Conservation (phyloP, 2,888 invertebrate species). For the Carcina quercana region DNA sequence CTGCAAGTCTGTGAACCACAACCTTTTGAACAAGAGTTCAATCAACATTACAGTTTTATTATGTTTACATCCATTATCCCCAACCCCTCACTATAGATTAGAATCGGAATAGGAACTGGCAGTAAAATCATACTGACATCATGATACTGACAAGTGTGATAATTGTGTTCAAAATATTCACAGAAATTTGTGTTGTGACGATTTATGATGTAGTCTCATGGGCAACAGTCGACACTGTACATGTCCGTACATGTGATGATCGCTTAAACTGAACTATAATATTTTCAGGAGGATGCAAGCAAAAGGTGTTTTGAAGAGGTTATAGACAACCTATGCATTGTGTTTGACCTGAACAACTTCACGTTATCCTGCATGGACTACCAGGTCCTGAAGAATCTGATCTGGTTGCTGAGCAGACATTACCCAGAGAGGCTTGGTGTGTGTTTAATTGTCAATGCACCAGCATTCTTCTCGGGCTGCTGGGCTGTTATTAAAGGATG, state of each 20-base stretch:
- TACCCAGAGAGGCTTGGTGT: constrained; percentile 86
- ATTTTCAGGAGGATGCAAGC: constrained; percentile 80
- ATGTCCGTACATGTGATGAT: no score
- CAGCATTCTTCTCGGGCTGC: constrained; percentile 83
- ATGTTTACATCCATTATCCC: no score
- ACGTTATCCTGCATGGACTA: constrained; percentile 87
- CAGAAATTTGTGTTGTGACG: no score
- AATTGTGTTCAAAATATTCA: constrained; percentile 2
- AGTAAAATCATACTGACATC: no score
- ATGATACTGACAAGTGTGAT: no score
- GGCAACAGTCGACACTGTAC: background rate
- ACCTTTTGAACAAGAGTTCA: no score
- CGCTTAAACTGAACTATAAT: background rate
- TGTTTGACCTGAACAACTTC: constrained; percentile 84
- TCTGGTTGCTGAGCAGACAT: constrained; percentile 84
- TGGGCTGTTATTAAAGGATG: constrained; percentile 86
- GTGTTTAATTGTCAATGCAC: constrained; percentile 84
- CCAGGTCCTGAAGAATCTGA: constrained; percentile 84
- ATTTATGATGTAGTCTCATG: no score
- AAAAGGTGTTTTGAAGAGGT: constrained; percentile 87
- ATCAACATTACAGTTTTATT: no score
- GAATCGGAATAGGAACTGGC: no score
- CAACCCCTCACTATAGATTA: no score
- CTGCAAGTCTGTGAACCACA: no score
- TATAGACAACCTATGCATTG: constrained; percentile 85